Evolutionary conservation across 2,888 invertebrate species (phyloP).

Genomic region (Eupithecia exiguata): DNA sequence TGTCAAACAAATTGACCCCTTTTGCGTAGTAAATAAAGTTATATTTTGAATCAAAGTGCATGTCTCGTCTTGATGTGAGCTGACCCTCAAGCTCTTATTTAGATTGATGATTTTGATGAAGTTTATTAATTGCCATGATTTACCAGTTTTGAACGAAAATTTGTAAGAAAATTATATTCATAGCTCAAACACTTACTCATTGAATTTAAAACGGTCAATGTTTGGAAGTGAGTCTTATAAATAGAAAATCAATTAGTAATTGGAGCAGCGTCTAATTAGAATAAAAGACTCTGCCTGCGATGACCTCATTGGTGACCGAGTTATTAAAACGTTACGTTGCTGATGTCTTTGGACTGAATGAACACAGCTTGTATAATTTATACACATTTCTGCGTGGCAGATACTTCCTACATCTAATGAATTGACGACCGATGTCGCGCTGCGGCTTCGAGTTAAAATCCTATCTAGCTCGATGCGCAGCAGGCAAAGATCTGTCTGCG

Average conservation of each 20-base stretch:
- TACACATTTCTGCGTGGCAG: background rate
- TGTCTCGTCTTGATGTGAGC: too few species aligned
- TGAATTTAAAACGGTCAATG: background rate
- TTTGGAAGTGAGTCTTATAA: background rate
- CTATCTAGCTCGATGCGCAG: too few species aligned
- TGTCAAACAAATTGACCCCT: too few species aligned
- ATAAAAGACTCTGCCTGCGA: conserved; percentile 26
- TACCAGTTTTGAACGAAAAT: background rate
- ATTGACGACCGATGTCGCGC: too few species aligned
- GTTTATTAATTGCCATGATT: background rate
- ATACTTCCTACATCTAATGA: background rate
- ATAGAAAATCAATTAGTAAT: conserved; percentile 34
- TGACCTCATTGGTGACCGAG: conserved; percentile 2
- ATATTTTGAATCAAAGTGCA: too few species aligned
- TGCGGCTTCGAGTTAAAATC: too few species aligned
- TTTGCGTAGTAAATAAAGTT: too few species aligned
- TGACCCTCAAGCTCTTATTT: background rate
- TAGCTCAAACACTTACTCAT: background rate
- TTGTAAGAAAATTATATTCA: background rate
- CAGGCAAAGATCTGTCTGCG: too few species aligned
- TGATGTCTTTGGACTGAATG: background rate
- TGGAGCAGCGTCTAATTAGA: conserved; percentile 23
- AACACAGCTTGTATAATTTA: background rate
- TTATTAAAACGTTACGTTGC: background rate
- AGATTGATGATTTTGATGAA: conserved; percentile 4